Evolutionary conservation across 2,113 vertebrate species (phyloP).

Genomic region (Oreocharis arfaki): DNA sequence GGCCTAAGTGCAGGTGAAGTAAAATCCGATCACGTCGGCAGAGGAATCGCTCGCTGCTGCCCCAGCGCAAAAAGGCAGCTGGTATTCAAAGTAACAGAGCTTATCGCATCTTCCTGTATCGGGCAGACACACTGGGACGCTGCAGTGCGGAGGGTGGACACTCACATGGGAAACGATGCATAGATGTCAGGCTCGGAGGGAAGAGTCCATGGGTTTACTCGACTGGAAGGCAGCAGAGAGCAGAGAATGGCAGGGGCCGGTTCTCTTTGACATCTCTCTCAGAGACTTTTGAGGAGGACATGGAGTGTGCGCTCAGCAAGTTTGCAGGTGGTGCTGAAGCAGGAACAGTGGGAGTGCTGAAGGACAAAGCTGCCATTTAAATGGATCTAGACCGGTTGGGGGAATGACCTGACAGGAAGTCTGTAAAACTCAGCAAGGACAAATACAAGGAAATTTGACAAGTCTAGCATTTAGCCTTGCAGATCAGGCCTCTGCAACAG

Average conservation of each 20-base stretch:
- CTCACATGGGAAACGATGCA: not conserved
- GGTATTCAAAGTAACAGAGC: not conserved
- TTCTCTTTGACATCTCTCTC: not conserved
- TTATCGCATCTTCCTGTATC: not conserved
- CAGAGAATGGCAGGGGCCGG: fast-evolving
- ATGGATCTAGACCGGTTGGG: not conserved
- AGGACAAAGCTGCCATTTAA: not conserved
- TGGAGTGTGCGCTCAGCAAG: not conserved
- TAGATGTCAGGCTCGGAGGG: not conserved
- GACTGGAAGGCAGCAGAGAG: not conserved
- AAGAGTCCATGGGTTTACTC: not conserved
- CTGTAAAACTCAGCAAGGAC: not conserved
- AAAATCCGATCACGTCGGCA: not conserved
- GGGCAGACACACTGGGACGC: not conserved
- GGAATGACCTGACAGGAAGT: not conserved
- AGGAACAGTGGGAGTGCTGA: not conserved
- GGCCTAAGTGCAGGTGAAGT: not conserved
- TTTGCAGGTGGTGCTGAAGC: not conserved
- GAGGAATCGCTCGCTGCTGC: not conserved
- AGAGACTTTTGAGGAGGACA: not conserved
- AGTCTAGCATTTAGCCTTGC: not conserved
- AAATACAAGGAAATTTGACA: not conserved
- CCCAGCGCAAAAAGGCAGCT: not conserved
- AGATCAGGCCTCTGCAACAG: not conserved
- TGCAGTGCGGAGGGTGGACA: fast-evolving